A percentile compares a stretch with the other conserved stretches of the same genome.
These are phyloP conservation scores for Probaryconus sp. DNA, from an alignment of 1,140 invertebrate genomes.

Conservation along the genomic window DNA sequence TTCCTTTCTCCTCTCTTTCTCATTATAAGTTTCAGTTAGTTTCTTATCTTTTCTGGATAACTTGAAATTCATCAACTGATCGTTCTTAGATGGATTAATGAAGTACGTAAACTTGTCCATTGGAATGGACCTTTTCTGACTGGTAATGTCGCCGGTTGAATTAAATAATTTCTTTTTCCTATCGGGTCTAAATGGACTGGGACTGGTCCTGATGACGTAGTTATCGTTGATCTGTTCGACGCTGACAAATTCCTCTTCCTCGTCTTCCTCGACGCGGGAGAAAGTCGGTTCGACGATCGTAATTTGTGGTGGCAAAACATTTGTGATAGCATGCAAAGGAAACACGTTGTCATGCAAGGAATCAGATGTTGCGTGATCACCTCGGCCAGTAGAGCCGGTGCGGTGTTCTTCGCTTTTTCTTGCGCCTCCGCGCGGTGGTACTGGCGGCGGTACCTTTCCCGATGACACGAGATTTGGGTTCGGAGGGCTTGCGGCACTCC, in stretches of 20 bases:
- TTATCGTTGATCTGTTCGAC: slow-evolving; percentile 65
- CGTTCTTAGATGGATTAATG: slow-evolving; percentile 64
- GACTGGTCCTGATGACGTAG: slow-evolving; percentile 71
- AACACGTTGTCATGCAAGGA: slow-evolving; percentile 66
- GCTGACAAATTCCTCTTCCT: slow-evolving; percentile 73
- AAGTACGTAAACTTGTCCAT: slow-evolving; percentile 71
- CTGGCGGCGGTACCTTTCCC: slow-evolving; percentile 86
- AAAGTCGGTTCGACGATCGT: neutral
- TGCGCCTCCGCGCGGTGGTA: slow-evolving; percentile 86
- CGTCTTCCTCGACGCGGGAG: slow-evolving; percentile 50
- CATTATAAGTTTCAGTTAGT: slow-evolving; percentile 72
- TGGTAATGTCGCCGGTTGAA: neutral
- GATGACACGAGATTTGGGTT: slow-evolving; percentile 73
- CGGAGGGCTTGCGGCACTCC: slow-evolving; percentile 74
- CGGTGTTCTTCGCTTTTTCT: slow-evolving; percentile 54
- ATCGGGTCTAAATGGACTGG: slow-evolving; percentile 71
- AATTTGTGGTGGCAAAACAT: neutral
- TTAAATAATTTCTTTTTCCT: slow-evolving; percentile 50
- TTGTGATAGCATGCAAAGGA: slow-evolving; percentile 61
- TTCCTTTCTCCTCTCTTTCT: slow-evolving; percentile 53
- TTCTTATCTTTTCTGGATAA: slow-evolving; percentile 76
- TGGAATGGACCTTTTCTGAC: slow-evolving; percentile 11
- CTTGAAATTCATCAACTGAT: slow-evolving; percentile 67
- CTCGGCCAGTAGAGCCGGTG: slow-evolving; percentile 69
- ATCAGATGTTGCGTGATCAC: slow-evolving; percentile 69